Conservation (phyloP, 2,888 invertebrate species). For the Stenoptilia bipunctidactyla region DNA sequence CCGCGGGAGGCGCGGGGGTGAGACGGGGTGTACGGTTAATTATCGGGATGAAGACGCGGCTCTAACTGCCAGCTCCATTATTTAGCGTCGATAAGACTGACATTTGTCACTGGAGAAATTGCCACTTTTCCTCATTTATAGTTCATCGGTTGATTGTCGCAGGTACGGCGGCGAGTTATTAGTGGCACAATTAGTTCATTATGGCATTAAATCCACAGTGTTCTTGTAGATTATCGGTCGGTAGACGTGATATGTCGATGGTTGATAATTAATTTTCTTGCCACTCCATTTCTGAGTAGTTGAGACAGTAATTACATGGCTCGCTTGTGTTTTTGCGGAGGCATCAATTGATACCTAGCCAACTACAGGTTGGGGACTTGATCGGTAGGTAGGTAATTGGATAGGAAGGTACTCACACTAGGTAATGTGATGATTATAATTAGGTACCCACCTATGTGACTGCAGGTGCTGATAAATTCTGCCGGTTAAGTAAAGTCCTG, state of each 20-base stretch:
- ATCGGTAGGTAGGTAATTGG: too few relatives aligned
- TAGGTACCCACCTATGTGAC: too few relatives aligned
- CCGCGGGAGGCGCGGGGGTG: conserved; percentile 21
- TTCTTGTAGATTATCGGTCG: not conserved
- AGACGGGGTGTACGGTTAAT: conserved; percentile 39
- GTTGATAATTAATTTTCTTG: not conserved
- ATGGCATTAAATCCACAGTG: not conserved
- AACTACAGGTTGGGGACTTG: too few relatives aligned
- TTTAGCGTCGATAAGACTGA: conserved; percentile 61
- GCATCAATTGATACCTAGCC: conserved; percentile 1
- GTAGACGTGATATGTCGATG: not conserved
- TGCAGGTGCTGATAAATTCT: too few relatives aligned
- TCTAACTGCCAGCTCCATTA: conserved; percentile 65
- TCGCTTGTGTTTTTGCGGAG: conserved; percentile 11
- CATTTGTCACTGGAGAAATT: conserved; percentile 62
- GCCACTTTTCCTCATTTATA: conserved; percentile 60
- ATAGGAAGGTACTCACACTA: too few relatives aligned
- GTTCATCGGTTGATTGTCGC: conserved; percentile 48
- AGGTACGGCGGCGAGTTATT: conserved; percentile 17
- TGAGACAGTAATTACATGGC: too few relatives aligned
- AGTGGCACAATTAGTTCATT: conserved; percentile 11
- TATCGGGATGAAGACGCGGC: conserved; percentile 66
- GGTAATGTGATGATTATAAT: too few relatives aligned
- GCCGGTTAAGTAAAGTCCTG: too few relatives aligned
- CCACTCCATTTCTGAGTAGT: not conserved